These are phyloP conservation scores for Cotesia glomerata DNA, from an alignment of 1,140 invertebrate species.

Conservation along the genomic window DNA sequence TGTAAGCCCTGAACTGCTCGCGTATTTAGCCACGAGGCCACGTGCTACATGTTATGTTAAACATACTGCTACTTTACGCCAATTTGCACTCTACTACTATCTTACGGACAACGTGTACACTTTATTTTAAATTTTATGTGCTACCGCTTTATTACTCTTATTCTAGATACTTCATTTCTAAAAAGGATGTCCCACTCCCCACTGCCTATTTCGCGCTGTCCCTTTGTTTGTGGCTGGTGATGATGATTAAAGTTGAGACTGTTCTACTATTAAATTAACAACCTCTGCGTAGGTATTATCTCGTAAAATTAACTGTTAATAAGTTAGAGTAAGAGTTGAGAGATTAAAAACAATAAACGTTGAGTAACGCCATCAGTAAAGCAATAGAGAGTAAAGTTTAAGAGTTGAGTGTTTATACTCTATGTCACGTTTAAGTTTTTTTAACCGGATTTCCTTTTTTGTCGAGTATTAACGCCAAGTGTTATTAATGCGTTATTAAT, in stretches of 20 bases:
- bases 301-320: not conserved
- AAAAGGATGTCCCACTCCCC: conserved; percentile 1
- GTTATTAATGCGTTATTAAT: not conserved
- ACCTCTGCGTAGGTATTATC: not conserved
- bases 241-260: too few species aligned
- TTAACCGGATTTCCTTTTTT: conserved; percentile 16
- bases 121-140: too few species aligned
- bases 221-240: too few species aligned
- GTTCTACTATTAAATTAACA: too few species aligned
- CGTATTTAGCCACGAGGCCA: conserved; percentile 7
- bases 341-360: not conserved
- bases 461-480: not conserved
- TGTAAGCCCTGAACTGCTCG: not conserved
- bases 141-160: too few species aligned
- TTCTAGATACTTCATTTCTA: not conserved
- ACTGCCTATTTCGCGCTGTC: too few species aligned
- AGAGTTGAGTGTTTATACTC: too few species aligned
- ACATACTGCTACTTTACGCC: conserved; percentile 12
- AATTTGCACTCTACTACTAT: conserved; percentile 12
- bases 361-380: too few species aligned
- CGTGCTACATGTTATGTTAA: not conserved
- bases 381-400: too few species aligned
- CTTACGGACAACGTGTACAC: too few species aligned
- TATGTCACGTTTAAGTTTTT: not conserved
- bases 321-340: not conserved